Evolutionary conservation across 2,888 invertebrate genomes (phyloP), one percentile per base, ranked within the genome.

Genomic region (Campoletis raptor): DNA sequence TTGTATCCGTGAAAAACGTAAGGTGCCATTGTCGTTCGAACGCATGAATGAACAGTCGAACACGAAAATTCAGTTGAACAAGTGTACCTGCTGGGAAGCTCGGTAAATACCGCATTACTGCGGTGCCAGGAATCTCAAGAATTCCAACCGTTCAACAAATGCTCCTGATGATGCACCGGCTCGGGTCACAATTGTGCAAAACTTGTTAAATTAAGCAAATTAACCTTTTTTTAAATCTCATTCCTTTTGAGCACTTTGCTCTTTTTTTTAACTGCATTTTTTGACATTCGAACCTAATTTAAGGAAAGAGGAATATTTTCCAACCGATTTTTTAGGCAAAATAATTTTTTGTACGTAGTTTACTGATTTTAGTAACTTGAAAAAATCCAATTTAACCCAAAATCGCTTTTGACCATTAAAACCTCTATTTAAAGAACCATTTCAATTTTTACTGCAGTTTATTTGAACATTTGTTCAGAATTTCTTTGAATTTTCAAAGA

Each of bases 11-110:
- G 70, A 30, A 88, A 88, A 91, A 89, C 91, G 93, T 92, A 93
- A 93, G 93, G 93, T 93, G 93, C 89, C 89, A 92, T 93, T 93
- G 93, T 93, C 91, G 91, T 89, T 81, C 74, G 66, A 76, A 77
- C 78, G 90, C 90, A 91, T 93, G 93, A 93, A 93, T 93, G 93
- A 91, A 90, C 89, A 89, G 87, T 84, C 90, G 92, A 92, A 92
- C 90, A 90, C 88, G 81, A 85, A 76, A 54, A 15, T 52, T 52
- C 37, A 12, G 85, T 87, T 89, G 90, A 92, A 92, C 93, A 93
- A 94, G 93, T 94, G 94, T 92, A 93, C 90, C 90, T 90, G 90
- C 88, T 72, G 64, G 48, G 66, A 78, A 83, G 45, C 72, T 48
- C 42, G 24, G 45, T 76, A 54, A 76, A 81, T 21, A n/a, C n/a